These are phyloP conservation scores for Dynastes hyllus DNA, from an alignment of 2,888 invertebrate genomes.

Conservation along the genomic window DNA sequence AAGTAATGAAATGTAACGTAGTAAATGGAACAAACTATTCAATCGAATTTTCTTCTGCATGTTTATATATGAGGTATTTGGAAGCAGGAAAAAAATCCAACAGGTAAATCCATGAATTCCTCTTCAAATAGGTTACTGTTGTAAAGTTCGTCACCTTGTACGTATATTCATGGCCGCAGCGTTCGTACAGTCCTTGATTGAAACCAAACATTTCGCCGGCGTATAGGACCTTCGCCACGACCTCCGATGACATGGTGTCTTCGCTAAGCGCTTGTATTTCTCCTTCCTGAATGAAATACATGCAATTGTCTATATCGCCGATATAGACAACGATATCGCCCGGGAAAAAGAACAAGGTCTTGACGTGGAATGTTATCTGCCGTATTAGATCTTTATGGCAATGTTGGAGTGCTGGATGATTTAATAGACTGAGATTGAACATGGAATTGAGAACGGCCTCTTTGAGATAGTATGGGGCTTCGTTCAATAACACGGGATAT, in stretches of 20 bases:
- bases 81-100: constrained; percentile 52
- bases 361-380: constrained; percentile 59
- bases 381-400: constrained; percentile 60
- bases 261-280: constrained; percentile 57
- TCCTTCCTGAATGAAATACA: constrained; percentile 63
- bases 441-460: constrained; percentile 60
- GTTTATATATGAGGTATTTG: constrained; percentile 39
- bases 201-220: constrained; percentile 58
- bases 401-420: constrained; percentile 56
- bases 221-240: constrained; percentile 50
- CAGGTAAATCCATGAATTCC: constrained; percentile 50
- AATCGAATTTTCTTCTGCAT: constrained; percentile 8
- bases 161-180: constrained; percentile 57
- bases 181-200: constrained; percentile 56
- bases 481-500: constrained; percentile 52
- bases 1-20: too few relatives aligned
- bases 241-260: constrained; percentile 57
- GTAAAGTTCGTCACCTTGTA: constrained; percentile 58
- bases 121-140: constrained; percentile 33
- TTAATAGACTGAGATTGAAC: constrained; percentile 59
- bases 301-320: constrained; percentile 59
- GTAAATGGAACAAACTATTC: not conserved
- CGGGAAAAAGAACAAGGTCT: constrained; percentile 56
- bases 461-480: constrained; percentile 60
- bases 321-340: constrained; percentile 59